Base-by-base conservation (phyloP, 2,797 vertebrate genomes). In the Acropternis orthonyx region DNA sequence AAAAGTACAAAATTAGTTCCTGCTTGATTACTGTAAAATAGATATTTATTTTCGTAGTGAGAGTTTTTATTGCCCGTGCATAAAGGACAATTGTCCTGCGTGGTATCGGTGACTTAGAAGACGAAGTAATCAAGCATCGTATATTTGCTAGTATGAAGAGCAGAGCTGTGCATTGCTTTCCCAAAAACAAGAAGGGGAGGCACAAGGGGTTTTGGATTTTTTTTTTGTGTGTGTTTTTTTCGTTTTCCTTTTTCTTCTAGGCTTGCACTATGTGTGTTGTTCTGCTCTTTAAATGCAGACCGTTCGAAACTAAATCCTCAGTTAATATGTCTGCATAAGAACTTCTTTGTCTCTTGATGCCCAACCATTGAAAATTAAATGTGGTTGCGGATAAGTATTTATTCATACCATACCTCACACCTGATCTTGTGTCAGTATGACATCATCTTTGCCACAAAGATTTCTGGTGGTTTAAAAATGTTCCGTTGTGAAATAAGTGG, bases 371-470 rank as follows among this genome's bases (percentile, higher is more conserved):
- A 88, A 72, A 97, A 97, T 96, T 97, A 95, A 97, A 96, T 88
- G 97, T 67, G 80, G 91, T 96, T 95, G 91, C 10, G 94, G 95
- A 85, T 95, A 96, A 97, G 96, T 96, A 97, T 97, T 97, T 97
- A 95, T 96, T 96, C 95, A 97, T 96, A 92, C 96, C 88, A 84
- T 91, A 85, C 95, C 91, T 93, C 96, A 96, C 97, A 97, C 96
- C 97, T 97, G 96, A 97, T 98, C 96, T 58, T 93, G 95, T 97
- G 95, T 96, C 96, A 85, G 83, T 65, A 85, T 97, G 92, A 97
- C 92, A 86, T 97, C 95, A 96, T 77, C 89, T 95, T 96, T 97
- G 92, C 96, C 95, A 94, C 88, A 93, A 92, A 91, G 89, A 80
- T 58, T 92, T 96, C 85, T 95, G 71, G 94, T 93, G 85, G 89